Evolutionary conservation across 1,140 invertebrate species (phyloP).

Genomic region (Neodiprion fabricii): DNA sequence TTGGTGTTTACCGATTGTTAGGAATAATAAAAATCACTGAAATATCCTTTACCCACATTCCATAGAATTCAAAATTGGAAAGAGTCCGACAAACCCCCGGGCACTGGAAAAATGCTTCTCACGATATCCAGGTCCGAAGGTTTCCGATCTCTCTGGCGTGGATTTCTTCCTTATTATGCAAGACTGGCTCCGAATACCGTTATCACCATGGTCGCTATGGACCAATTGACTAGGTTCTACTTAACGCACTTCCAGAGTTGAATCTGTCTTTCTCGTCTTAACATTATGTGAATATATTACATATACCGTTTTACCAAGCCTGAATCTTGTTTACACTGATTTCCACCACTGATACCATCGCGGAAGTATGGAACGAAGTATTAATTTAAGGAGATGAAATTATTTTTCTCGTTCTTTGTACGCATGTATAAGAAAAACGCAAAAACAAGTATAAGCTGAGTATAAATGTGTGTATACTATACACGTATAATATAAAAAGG

Average conservation of each 20-base stretch:
- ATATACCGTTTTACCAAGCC: too few species aligned
- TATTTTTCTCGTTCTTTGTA: too few species aligned
- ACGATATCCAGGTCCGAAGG: conserved; percentile 84
- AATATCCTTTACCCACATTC: conserved; percentile 28
- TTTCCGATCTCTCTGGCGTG: conserved; percentile 93
- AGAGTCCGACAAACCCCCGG: conserved; percentile 86
- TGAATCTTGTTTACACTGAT: too few species aligned
- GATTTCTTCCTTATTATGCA: conserved; percentile 94
- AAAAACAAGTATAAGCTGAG: too few species aligned
- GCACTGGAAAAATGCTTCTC: conserved; percentile 81
- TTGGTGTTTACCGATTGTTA: conserved; percentile 44
- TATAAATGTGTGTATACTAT: too few species aligned
- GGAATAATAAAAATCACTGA: neutral
- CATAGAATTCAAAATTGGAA: conserved; percentile 94
- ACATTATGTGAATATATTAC: too few species aligned
- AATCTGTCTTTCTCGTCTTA: neutral
- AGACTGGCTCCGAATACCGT: conserved; percentile 94
- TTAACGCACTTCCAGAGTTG: neutral
- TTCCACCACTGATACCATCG: too few species aligned
- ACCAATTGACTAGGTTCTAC: conserved; percentile 67
- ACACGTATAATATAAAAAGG: too few species aligned
- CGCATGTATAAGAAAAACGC: too few species aligned
- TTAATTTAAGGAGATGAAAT: too few species aligned
- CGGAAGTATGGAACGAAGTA: too few species aligned
- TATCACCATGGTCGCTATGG: conserved; percentile 94